phyloP scores from a whole-genome alignment of 2,888 invertebrate genomes.

The Cantharis lateralis region DNA sequence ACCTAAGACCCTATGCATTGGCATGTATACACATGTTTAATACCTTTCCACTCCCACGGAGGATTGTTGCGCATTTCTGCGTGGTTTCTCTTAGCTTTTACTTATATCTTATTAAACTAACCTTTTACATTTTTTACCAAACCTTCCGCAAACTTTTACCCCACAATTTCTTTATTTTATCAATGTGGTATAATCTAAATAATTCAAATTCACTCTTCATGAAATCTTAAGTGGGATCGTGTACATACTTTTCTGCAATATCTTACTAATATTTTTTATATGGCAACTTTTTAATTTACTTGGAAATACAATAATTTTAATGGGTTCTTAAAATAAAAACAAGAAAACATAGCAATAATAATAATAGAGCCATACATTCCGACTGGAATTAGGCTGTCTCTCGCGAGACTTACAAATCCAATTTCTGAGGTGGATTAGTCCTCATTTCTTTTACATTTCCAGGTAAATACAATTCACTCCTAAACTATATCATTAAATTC shows the following conservation, averaged over 20 bases:
- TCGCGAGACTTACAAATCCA: too few species aligned
- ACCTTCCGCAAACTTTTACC: not conserved
- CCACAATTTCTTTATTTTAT: not conserved
- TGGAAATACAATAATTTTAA: too few species aligned
- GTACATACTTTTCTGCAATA: too few species aligned
- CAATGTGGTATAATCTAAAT: not conserved
- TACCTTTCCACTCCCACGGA: slow-evolving; percentile 52
- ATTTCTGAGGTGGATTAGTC: too few species aligned
- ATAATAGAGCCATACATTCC: too few species aligned
- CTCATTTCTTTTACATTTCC: too few species aligned
- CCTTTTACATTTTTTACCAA: not conserved
- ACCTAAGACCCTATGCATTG: slow-evolving; percentile 44
- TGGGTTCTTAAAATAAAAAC: too few species aligned
- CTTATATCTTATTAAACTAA: not conserved
- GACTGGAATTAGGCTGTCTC: too few species aligned
- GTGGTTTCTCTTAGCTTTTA: slow-evolving; percentile 1
- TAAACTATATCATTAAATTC: too few species aligned
- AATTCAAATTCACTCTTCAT: not conserved
- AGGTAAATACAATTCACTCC: too few species aligned
- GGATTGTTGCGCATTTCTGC: slow-evolving; percentile 41
- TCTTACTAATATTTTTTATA: too few species aligned
- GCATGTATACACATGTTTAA: slow-evolving; percentile 53
- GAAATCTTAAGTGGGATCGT: not conserved
- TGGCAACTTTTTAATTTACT: too few species aligned
- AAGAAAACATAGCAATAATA: not conserved